Evolutionary conservation across 2,113 vertebrate genomes (phyloP), one percentile per base, ranked within the genome.

Genomic region (Megaleporinus macrocephalus): DNA sequence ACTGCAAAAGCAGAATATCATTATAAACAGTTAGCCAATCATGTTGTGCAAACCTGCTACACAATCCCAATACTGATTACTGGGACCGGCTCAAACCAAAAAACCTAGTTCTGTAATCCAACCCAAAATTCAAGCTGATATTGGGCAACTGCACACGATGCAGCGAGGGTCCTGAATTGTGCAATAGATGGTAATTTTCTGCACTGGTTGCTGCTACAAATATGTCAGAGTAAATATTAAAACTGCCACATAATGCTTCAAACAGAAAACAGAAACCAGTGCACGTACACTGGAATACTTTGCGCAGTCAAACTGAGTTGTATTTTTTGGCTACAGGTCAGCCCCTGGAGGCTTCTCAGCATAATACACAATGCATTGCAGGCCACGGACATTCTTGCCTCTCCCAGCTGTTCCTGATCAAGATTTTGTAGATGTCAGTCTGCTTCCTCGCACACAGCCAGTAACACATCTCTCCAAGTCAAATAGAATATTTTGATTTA

Each of bases 391-490:
- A 74, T 78, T 79, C 69, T n/a, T 80, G 72, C 73, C 66, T 84
- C 77, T 70, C 71, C 83, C 84, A 82, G 80, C 84, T 85, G 80
- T 79, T 83, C 33, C 76, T 83, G 57, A 79, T 76, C 80, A 83
- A 83, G 76, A 29, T 30, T 82, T 75, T 76, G 44, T 79, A 63
- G 24, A 82, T 74, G 74, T 49, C 74, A 33, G 24, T 85, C 69
- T 44, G 59, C 51, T 78, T 79, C 55, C 74, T 61, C 29, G 15
- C 62, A 55, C 0, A 24, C 22, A 29, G 73, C 30, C 44, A 27
- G 44, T 70, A 70, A 66, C 33, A 73, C 29, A 41, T 74, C 62
- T 55, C 73, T 41, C 18, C 20, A 6, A 26, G 41, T 51, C 26
- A 75, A 53, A 59, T 14, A 29, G 41, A 44, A 36, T 44, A 66